Base-by-base conservation (phyloP, 2,888 invertebrate genomes). In the Synergus gifuensis region DNA sequence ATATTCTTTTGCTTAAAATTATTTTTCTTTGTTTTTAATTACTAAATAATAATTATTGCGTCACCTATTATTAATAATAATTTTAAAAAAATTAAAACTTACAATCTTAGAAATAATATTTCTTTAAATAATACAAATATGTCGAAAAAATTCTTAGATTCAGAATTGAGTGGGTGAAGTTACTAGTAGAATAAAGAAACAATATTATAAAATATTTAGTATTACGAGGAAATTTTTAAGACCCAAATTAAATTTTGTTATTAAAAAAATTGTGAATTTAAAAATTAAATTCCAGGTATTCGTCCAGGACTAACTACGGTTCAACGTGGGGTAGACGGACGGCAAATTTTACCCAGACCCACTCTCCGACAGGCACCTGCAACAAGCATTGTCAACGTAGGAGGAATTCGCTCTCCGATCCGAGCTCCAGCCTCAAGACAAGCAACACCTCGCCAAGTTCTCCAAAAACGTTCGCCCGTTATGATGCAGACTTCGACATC, bases 271-370 rank as follows among this genome's bases (percentile, higher is more conserved):
- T 28, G 12, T 62, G 0, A 62, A 62, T 62, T 62, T 12, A 22
- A 62, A 28, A 62, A 62, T 62, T 22, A 22, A 3, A 1, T 28
- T 40, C 66, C 82, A 2, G 82, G 81, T n/a, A 79, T 84, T 77
- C 82, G 90, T 82, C 87, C 90, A 62, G 84, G 87, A 42, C 78
- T 85, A 66, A 84, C 83, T 22, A 81, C 87, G 18, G 84, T 84
- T 44, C 88, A 88, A 54, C 88, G 90, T 14, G 86, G 84, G 7
- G 82, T 84, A 5, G 91, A 91, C 44, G 86, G 87, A 69, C 90
- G 91, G 46, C 89, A 90, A 4, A 83, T 91, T 40, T 78, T 91
- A 62, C 90, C 91, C 0, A 87, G 91, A 87, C 89, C 91, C 1
- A 78, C 90, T 4, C 76, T 91, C 2, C 86, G 91, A 4, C 87